Evolutionary conservation across 2,888 invertebrate species (phyloP).

Genomic region (Diachrysia chrysitis): DNA sequence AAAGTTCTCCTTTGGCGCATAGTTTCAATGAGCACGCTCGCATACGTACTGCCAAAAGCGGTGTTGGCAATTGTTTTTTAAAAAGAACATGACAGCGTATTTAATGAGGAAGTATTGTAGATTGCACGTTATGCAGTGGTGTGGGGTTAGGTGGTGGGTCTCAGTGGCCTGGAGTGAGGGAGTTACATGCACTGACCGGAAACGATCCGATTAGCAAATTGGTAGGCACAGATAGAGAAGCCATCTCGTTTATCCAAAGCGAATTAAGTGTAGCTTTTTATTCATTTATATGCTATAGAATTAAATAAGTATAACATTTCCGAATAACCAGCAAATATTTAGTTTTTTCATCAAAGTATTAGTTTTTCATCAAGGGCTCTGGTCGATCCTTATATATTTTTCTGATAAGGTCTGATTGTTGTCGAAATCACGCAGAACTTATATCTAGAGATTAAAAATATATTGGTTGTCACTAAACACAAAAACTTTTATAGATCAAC

Average conservation of each 20-base stretch:
- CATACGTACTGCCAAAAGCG: neutral
- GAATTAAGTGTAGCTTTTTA: slow-evolving; percentile 1
- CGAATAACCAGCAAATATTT: neutral
- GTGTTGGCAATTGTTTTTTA: slow-evolving; percentile 1
- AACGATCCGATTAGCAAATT: slow-evolving; percentile 54
- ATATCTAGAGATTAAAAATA: no score
- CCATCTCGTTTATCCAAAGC: slow-evolving; percentile 26
- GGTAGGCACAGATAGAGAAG: slow-evolving; percentile 31
- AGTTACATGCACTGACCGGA: slow-evolving; percentile 48
- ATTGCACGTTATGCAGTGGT: slow-evolving; percentile 20
- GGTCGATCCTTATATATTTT: no score
- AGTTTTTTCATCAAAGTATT: no score
- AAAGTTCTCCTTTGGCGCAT: neutral
- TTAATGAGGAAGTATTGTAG: slow-evolving; percentile 19
- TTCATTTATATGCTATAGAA: neutral
- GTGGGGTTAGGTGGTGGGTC: slow-evolving; percentile 11
- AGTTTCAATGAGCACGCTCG: neutral
- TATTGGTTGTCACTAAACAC: no score
- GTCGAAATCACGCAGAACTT: no score
- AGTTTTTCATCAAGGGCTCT: neutral
- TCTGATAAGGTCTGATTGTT: no score
- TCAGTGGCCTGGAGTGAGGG: slow-evolving; percentile 14
- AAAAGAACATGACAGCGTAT: neutral
- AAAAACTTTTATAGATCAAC: no score
- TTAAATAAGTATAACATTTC: neutral